A percentile compares a stretch with the other conserved stretches of the same genome.
These are phyloP conservation scores for Pachycephus smyrnensis DNA, from an alignment of 2,888 invertebrate species.

Conservation along the genomic window DNA sequence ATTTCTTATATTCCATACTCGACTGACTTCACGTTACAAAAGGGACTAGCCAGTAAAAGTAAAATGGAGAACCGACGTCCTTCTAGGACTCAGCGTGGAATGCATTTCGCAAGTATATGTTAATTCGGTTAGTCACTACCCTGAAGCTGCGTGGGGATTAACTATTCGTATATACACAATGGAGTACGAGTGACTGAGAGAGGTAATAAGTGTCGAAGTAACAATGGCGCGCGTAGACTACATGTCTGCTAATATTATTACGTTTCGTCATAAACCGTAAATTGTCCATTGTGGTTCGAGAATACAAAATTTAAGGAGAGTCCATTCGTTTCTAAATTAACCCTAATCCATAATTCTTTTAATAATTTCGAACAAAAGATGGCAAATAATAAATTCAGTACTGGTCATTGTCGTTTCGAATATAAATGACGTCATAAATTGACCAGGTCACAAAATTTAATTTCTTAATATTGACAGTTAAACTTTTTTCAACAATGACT, in stretches of 20 bases:
- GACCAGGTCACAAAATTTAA: no score
- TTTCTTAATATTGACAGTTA: no score
- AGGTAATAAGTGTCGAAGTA: not conserved
- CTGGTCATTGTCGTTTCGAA: no score
- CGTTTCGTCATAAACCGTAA: not conserved
- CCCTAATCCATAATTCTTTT: no score
- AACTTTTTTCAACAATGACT: not conserved
- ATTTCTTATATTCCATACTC: not conserved
- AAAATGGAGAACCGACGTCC: not conserved
- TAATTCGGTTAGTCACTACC: conserved; percentile 58
- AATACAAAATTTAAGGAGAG: not conserved
- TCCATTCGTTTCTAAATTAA: no score
- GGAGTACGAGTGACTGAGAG: not conserved
- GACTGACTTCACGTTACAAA: not conserved
- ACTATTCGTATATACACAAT: not conserved
- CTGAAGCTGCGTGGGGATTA: not conserved
- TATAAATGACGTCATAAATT: no score
- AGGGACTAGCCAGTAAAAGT: conserved; percentile 3
- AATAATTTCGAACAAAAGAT: no score
- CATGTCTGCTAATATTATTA: not conserved
- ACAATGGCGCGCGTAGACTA: not conserved
- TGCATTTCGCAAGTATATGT: conserved; percentile 55
- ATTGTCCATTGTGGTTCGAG: not conserved
- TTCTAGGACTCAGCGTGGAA: conserved; percentile 25
- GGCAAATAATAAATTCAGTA: no score